Evolutionary conservation across 2,113 vertebrate species (phyloP), one percentile per base, ranked within the genome.

Genomic region (Ariopsis seemanni): DNA sequence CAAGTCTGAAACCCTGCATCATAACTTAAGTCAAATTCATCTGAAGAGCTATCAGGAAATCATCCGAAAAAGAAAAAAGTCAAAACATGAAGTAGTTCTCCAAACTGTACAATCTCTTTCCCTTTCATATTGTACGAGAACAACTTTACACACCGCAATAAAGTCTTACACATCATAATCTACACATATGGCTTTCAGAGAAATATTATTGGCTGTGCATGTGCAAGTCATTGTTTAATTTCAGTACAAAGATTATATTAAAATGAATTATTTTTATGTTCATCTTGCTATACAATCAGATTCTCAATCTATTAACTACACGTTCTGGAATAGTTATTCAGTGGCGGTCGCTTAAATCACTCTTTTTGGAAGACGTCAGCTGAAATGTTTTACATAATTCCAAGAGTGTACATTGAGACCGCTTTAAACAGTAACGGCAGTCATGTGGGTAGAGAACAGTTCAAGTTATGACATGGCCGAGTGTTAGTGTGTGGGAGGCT

Each of bases 31-130:
- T 17, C 52, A 7, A 14, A 14, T 55, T 79, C n/a, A 25, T 48
- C 48, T 48, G 15, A 14, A 71, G 27, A 72, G 8, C 30, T 5
- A 5, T 81, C 55, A 81, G 79, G 55, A n/a, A 34, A 58, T 58
- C 15, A 17, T 25, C 42, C 11, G 48, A n/a, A n/a, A 10, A 10
- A 14, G 1, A 75, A 55, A 12, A n/a, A 20, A 55, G 5, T 5
- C 55, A 78, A 8, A n/a, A 55, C 14, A 30, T 65, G 5, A 25
- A n/a, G 10, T 10, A 18, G n/a, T 80, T 80, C 25, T 53, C 25
- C n/a, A 78, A 74, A 52, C 78, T 60, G 63, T 74, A 83, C 79
- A 58, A 79, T 74, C 86, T 42, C 71, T 65, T 86, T 85, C 75
- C 60, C 82, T 30, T 62, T 88, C 83, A 22, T 27, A 71, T 63